Evolutionary conservation across 2,113 vertebrate species (phyloP).

Genomic region (Pomatorhinus ruficollis): DNA sequence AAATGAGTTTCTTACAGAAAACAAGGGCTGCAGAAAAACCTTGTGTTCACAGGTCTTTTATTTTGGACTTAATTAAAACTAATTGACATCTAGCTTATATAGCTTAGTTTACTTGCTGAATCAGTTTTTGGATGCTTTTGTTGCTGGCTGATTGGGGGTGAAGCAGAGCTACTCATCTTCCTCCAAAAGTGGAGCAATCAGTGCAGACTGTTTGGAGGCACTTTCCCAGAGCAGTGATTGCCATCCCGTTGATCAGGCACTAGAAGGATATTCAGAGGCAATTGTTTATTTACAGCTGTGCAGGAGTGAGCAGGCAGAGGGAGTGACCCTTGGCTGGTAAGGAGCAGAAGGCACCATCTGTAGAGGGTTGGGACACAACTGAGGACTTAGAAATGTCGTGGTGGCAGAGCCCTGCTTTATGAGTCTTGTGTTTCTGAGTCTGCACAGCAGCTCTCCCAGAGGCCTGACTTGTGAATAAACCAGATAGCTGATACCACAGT

Average conservation of each 20-base stretch:
- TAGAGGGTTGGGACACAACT: not conserved
- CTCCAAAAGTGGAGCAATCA: conserved; percentile 34
- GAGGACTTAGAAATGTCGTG: not conserved
- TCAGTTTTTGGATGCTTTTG: conserved; percentile 37
- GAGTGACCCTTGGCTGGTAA: not conserved
- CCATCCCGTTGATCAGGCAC: conserved; percentile 12
- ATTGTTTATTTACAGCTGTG: not conserved
- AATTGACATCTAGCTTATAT: conserved; percentile 50
- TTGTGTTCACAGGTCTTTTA: not conserved
- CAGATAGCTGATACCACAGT: not conserved
- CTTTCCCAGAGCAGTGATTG: conserved; percentile 42
- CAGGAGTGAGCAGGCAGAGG: not conserved
- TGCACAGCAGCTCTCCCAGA: not conserved
- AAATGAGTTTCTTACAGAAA: not conserved
- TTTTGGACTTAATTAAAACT: conserved; percentile 59
- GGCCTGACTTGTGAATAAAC: not conserved
- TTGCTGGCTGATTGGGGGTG: conserved; percentile 34
- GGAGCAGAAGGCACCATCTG: not conserved
- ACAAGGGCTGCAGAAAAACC: conserved; percentile 5
- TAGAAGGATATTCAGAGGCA: conserved; percentile 23
- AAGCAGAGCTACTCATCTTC: conserved; percentile 57
- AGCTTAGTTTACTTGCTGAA: conserved; percentile 44
- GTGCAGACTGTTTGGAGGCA: conserved; percentile 39
- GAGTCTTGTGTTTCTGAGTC: not conserved
- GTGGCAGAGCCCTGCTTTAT: not conserved